Conservation (phyloP, 2,888 invertebrate genomes). For the Drosophila robusta region DNA sequence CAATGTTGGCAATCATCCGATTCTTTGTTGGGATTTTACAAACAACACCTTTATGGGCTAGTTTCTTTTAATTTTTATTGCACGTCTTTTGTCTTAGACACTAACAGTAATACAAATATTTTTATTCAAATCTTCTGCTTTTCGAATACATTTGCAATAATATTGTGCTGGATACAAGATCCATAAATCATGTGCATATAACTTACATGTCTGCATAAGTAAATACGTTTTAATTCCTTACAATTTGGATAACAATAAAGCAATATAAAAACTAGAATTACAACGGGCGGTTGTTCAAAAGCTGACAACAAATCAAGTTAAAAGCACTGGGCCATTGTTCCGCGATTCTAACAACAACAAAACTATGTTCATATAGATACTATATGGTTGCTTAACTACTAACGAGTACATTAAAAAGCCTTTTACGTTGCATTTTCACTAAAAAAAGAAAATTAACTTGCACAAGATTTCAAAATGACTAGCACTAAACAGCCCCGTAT, state of each 20-base stretch:
- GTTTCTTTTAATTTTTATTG: slow-evolving; percentile 57
- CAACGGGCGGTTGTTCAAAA: slow-evolving; percentile 34
- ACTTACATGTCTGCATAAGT: background rate
- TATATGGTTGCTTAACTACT: slow-evolving; percentile 28
- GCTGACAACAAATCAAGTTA: slow-evolving; percentile 40
- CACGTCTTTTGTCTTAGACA: slow-evolving; percentile 66
- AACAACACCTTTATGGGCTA: background rate
- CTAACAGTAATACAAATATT: slow-evolving; percentile 55
- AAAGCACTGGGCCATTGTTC: slow-evolving; percentile 24
- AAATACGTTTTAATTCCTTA: slow-evolving; percentile 45
- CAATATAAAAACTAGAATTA: slow-evolving; percentile 60
- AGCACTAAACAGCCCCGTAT: slow-evolving; percentile 69
- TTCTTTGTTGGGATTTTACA: too few relatives aligned
- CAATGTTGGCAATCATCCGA: too few relatives aligned
- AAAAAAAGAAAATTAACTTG: slow-evolving; percentile 40
- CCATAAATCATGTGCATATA: background rate
- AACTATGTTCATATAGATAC: slow-evolving; percentile 10
- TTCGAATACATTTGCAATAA: slow-evolving; percentile 31
- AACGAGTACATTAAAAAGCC: slow-evolving; percentile 61
- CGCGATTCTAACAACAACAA: slow-evolving; percentile 39
- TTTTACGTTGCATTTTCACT: slow-evolving; percentile 56
- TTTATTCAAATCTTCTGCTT: slow-evolving; percentile 13
- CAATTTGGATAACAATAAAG: slow-evolving; percentile 73
- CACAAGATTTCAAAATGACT: slow-evolving; percentile 64
- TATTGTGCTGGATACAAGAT: slow-evolving; percentile 7